Base-by-base conservation (phyloP, 2,113 vertebrate species). In the Platanista minor region DNA sequence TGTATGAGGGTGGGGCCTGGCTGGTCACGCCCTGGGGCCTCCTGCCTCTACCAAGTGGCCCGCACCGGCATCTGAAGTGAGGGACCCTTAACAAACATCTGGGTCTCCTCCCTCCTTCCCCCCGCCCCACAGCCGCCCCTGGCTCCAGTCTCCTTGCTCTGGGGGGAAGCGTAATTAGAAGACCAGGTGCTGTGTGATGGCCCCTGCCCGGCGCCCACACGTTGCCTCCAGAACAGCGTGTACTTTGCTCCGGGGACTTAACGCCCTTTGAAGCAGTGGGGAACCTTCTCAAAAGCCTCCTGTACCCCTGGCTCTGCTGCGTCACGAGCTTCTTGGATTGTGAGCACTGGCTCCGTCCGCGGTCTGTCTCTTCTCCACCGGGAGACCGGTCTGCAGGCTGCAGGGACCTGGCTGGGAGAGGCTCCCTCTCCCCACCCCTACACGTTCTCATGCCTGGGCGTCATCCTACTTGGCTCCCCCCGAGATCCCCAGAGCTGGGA, bases 291-390 rank as follows among this genome's bases (percentile, higher is more conserved):
- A 67, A 25, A 10, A 2, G 5, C 7, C 33, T 3, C 13, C 33
- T 39, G 41, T 39, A 41, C 29, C 11, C 59, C 69, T 18, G 12
- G 43, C 39, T 13, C 39, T 72, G 39, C 0, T 2, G 7, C 18
- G 0, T 21, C 43, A 15, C 17, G 27, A 10, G 12, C 41, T n/a
- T n/a, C 49, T 66, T 27, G 20, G 43, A 6, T 15, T 14, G 27
- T 46, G 71, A 77, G 27, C 14, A 0, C 14, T 1, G 46, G 43
- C 5, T 57, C 57, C 7, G 57, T 18, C 27, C 4, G 46, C 27
- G 8, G 20, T 12, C 83, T 11, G 36, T 3, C 57, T 21, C 2
- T 5, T 14, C 61, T 43, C 2, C 41, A 43, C 1, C 0, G 41
- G 27, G 71, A 29, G 14, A 46, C 71, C 14, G 3, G 62, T 41